Evolutionary conservation across 2,797 vertebrate species (phyloP).

Genomic region (Aplochiton taeniatus): DNA sequence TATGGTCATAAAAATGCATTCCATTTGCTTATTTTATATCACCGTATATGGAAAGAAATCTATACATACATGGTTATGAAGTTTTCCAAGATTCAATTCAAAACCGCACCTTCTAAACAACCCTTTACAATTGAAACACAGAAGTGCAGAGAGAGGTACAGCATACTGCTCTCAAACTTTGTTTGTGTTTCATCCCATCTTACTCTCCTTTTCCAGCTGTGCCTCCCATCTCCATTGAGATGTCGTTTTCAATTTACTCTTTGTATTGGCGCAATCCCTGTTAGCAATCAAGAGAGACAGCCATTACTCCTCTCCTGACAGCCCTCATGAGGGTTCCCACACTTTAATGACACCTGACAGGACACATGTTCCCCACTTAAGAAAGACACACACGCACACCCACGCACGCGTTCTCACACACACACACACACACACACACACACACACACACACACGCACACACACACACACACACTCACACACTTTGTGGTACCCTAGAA

Average conservation of each 20-base stretch:
- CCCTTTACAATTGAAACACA: too few relatives aligned
- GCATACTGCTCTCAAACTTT: neutral
- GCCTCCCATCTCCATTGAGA: slow-evolving; percentile 66
- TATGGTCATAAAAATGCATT: too few relatives aligned
- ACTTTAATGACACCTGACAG: slow-evolving; percentile 76
- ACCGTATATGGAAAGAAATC: too few relatives aligned
- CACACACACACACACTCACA: neutral
- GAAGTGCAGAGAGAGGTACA: too few relatives aligned
- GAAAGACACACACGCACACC: neutral
- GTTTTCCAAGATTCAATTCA: too few relatives aligned
- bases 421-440: neutral
- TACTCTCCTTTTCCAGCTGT: slow-evolving; percentile 49
- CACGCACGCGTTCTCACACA: too few relatives aligned
- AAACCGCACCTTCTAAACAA: too few relatives aligned
- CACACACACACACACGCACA: neutral
- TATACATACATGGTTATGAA: too few relatives aligned
- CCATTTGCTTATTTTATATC: too few relatives aligned
- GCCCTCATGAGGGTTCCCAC: slow-evolving; percentile 62
- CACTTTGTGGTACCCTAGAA: too few relatives aligned
- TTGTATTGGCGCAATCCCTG: slow-evolving; percentile 78
- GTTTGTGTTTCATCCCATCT: slow-evolving; percentile 20
- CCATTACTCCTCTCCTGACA: slow-evolving; percentile 72
- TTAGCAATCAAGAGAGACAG: slow-evolving; percentile 78
- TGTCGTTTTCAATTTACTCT: slow-evolving; percentile 78
- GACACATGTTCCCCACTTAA: slow-evolving; percentile 76